These are phyloP conservation scores for Gopherus flavomarginatus DNA, from an alignment of 2,113 vertebrate genomes.

Conservation along the genomic window DNA sequence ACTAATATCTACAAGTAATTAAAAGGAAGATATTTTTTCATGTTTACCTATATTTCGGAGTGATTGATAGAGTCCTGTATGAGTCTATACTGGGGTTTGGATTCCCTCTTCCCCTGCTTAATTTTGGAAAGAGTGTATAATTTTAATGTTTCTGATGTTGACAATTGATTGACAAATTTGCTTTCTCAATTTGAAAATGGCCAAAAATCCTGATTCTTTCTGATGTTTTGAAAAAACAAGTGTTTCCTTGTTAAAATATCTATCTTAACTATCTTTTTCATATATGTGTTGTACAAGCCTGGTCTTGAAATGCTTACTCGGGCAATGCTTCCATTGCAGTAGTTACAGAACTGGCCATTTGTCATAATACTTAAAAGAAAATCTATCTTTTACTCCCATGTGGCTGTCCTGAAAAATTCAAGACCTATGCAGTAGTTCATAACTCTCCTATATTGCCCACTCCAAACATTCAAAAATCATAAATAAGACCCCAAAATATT, in stretches of 20 bases:
- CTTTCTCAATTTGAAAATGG: background rate
- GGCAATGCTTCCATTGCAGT: background rate
- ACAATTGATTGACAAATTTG: background rate
- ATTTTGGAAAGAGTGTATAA: background rate
- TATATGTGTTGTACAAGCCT: accelerated
- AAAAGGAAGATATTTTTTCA: too few species aligned
- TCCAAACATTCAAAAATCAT: background rate
- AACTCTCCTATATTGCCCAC: background rate
- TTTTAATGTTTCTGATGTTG: background rate
- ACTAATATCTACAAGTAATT: too few species aligned
- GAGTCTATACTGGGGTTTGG: background rate
- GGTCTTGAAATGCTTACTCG: background rate
- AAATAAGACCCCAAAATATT: background rate
- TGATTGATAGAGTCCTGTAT: background rate
- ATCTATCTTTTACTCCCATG: background rate
- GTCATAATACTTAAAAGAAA: background rate
- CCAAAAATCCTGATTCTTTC: background rate
- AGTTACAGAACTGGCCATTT: background rate
- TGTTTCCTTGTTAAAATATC: background rate
- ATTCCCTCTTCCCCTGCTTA: background rate
- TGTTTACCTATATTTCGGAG: background rate
- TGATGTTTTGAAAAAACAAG: background rate
- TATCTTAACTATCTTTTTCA: background rate
- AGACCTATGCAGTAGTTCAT: background rate
- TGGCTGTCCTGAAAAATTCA: background rate